phyloP scores from a whole-genome alignment of 2,797 vertebrate species.

The Vultur gryphus region DNA sequence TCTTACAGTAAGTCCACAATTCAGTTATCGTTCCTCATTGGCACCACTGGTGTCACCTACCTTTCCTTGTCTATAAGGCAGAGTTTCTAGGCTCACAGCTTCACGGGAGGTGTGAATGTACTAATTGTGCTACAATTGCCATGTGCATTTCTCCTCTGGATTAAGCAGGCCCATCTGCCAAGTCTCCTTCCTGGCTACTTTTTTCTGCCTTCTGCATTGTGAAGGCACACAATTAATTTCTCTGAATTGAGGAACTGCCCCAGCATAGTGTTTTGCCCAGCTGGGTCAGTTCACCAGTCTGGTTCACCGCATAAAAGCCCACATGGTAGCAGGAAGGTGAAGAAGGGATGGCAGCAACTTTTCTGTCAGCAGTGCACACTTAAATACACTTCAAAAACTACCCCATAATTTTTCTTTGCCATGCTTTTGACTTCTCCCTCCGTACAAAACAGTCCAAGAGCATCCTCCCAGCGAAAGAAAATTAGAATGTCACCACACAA shows the following conservation, averaged over 20 bases:
- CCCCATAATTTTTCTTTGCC: neutral
- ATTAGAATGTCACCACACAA: neutral
- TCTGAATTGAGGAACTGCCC: neutral
- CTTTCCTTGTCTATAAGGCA: neutral
- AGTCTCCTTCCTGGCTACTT: neutral
- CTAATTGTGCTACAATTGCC: neutral
- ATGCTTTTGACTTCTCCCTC: neutral
- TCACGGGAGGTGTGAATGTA: accelerated
- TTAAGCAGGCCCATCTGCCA: neutral
- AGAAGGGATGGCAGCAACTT: neutral
- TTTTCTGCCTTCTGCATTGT: neutral
- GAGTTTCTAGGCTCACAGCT: neutral
- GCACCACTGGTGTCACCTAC: neutral
- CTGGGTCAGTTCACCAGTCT: neutral
- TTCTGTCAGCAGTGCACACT: neutral
- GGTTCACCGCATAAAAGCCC: neutral
- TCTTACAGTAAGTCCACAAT: neutral
- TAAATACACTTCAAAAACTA: neutral
- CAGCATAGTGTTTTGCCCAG: neutral
- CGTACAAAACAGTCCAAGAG: neutral
- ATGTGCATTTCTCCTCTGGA: neutral
- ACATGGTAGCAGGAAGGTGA: neutral
- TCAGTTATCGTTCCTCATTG: neutral
- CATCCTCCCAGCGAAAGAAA: neutral
- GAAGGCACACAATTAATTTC: neutral